Conservation (phyloP, 2,888 invertebrate species). For the Hypomecis atomaria region DNA sequence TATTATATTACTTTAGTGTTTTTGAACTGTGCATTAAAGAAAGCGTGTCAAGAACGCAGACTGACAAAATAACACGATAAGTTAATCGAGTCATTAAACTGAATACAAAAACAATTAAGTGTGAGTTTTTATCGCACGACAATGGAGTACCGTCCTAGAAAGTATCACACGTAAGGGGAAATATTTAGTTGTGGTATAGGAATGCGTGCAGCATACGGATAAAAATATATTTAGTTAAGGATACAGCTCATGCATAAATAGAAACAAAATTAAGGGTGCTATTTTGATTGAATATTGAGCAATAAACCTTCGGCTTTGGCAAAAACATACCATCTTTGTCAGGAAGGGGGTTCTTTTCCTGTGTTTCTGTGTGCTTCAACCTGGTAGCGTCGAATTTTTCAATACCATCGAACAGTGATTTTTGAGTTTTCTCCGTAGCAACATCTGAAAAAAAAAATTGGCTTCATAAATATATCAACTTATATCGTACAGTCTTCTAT, state of each 20-base stretch:
- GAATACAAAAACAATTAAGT: conserved; percentile 39
- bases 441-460: conserved; percentile 87
- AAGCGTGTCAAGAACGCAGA: conserved; percentile 49
- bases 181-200: background rate
- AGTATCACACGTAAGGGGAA: conserved; percentile 13
- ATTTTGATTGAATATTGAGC: background rate
- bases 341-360: conserved; percentile 96
- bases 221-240: conserved; percentile 2
- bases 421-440: conserved; percentile 93
- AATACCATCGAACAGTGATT: conserved; percentile 93
- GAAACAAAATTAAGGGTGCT: conserved; percentile 22
- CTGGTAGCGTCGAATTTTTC: conserved; percentile 93
- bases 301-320: background rate
- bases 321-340: conserved; percentile 93
- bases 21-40: conserved; percentile 32
- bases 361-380: conserved; percentile 95
- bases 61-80: conserved; percentile 42
- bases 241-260: conserved; percentile 25
- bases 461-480: conserved; percentile 22
- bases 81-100: conserved; percentile 44
- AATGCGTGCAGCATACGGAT: conserved; percentile 9
- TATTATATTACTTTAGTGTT: conserved; percentile 23
- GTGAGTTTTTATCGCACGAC: conserved; percentile 28
- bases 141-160: conserved; percentile 27
- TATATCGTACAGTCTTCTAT: conserved; percentile 38